Evolutionary conservation across 2,797 vertebrate genomes (phyloP).

Genomic region (Miichthys miiuy): DNA sequence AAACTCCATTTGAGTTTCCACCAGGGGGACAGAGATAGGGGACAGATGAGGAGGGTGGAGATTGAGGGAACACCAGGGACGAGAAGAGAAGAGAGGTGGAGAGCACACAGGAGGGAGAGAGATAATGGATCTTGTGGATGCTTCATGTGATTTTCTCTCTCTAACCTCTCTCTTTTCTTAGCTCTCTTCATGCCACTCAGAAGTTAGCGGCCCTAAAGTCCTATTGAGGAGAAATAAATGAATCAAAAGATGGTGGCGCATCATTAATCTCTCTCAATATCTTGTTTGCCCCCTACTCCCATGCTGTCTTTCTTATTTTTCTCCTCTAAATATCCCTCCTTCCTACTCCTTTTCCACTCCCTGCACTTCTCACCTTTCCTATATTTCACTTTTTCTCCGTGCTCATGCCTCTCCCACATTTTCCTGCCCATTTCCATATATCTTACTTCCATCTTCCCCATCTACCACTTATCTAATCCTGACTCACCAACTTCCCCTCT

Average conservation of each 20-base stretch:
- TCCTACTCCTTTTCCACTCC: neutral
- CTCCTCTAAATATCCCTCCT: slow-evolving; percentile 9
- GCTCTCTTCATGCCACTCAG: slow-evolving; percentile 10
- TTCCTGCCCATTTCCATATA: neutral
- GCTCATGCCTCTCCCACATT: slow-evolving; percentile 7
- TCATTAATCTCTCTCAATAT: slow-evolving; percentile 48
- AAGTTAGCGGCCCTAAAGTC: slow-evolving; percentile 40
- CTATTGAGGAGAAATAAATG: slow-evolving; percentile 49
- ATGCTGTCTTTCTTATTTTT: slow-evolving; percentile 22
- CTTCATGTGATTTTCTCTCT: slow-evolving; percentile 46
- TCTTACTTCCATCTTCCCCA: neutral
- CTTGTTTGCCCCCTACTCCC: slow-evolving; percentile 13
- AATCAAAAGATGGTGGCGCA: slow-evolving; percentile 38
- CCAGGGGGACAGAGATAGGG: slow-evolving; percentile 27
- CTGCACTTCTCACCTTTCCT: slow-evolving; percentile 3
- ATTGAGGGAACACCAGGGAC: slow-evolving; percentile 31
- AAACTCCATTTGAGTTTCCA: slow-evolving; percentile 65
- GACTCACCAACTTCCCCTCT: slow-evolving; percentile 3
- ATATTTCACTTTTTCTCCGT: slow-evolving; percentile 5
- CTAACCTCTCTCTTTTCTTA: slow-evolving; percentile 32
- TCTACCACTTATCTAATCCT: slow-evolving; percentile 6
- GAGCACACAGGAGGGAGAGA: slow-evolving; percentile 30
- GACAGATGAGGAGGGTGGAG: slow-evolving; percentile 32
- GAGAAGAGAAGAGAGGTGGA: slow-evolving; percentile 12
- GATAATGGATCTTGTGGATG: slow-evolving; percentile 58